Percentiles rank a stretch among this genome's conserved stretches.
Conservation (phyloP, 2,888 invertebrate genomes). For the Protophormia terraenovae region DNA sequence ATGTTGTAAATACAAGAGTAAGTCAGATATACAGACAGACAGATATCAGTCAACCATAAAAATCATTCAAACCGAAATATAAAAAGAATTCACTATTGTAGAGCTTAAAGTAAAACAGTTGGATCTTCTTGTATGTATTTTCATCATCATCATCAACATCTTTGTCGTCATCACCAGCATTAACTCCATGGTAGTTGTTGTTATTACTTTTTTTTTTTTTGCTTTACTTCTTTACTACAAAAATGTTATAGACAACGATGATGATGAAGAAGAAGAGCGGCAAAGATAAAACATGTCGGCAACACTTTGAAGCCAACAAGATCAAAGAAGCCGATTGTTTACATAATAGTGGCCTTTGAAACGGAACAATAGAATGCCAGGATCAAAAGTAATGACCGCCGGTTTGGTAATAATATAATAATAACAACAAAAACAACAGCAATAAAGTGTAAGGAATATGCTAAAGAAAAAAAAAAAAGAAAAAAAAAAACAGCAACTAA, state of each 20-base stretch:
- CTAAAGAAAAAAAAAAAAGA: constrained; percentile 16
- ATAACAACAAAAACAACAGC: constrained; percentile 37
- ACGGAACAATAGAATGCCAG: constrained; percentile 82
- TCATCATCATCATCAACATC: constrained; percentile 22
- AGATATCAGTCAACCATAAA: constrained; percentile 51
- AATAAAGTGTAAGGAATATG: constrained; percentile 16
- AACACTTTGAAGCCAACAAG: constrained; percentile 82
- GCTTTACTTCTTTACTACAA: constrained; percentile 23
- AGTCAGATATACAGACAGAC: constrained; percentile 50
- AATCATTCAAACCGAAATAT: neutral
- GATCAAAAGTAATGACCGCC: constrained; percentile 77
- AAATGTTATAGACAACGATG: constrained; percentile 69
- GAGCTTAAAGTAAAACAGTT: constrained; percentile 41
- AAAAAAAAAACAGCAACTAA: constrained; percentile 18
- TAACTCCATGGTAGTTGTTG: constrained; percentile 14
- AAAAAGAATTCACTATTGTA: neutral
- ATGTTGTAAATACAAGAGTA: constrained; percentile 32
- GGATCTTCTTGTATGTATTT: constrained; percentile 36
- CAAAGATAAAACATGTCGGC: constrained; percentile 70
- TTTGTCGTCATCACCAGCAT: constrained; percentile 15
- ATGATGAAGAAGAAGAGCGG: constrained; percentile 66
- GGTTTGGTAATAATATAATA: constrained; percentile 62
- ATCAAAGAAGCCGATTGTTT: constrained; percentile 86
- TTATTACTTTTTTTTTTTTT: constrained; percentile 22
- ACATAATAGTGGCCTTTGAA: constrained; percentile 87